Evolutionary conservation across 64 coral and sea anemone species (phyloP), one percentile per base, ranked within the genome.

Genomic region (Catalaphyllia jardinei): DNA sequence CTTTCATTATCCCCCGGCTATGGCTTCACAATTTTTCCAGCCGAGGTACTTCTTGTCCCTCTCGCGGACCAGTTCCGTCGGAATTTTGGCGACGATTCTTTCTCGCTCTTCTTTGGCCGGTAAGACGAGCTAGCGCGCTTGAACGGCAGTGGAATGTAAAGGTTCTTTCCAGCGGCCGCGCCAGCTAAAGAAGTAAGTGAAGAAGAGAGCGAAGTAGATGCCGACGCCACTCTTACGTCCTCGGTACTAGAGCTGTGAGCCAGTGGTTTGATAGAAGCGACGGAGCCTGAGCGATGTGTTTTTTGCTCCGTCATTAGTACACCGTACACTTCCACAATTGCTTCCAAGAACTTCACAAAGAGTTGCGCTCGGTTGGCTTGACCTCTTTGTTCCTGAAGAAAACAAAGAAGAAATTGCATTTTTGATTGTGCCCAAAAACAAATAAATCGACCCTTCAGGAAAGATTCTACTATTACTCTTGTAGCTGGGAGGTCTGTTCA

Each of bases 261-360:
- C 15, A 84, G 60, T 63, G 92, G 87, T 51, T 92, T 93, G 55
- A 84, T 73, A 9, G 88, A 75, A 19, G 93, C 88, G 35, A 96
- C 72, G n/a, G 82, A 77, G 28, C 88, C 67, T 1, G 88, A 90
- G 6, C 85, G 82, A 5, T 76, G 67, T 4, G 73, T 83, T 38
- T 88, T 86, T 63, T 86, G 59, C 0, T 75, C 83, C 14, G 73
- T 64, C 35, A 35, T 52, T 18, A 69, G 25, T 38, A 59, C 52
- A 24, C 94, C 94, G 49, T 93, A 96, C 24, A 96, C 94, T 73
- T 96, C 94, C 15, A 96, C 49, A 24, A 96, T 80, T 27, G 94
- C 94, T 90, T 96, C 94, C 52, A 96, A 75, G 60, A 96, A 96
- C 89, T 96, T 96, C 88, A 96, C 90, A 55, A 96, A 96, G 10